These are phyloP conservation scores for Acleris laterana DNA, from an alignment of 2,888 invertebrate species.

Conservation along the genomic window DNA sequence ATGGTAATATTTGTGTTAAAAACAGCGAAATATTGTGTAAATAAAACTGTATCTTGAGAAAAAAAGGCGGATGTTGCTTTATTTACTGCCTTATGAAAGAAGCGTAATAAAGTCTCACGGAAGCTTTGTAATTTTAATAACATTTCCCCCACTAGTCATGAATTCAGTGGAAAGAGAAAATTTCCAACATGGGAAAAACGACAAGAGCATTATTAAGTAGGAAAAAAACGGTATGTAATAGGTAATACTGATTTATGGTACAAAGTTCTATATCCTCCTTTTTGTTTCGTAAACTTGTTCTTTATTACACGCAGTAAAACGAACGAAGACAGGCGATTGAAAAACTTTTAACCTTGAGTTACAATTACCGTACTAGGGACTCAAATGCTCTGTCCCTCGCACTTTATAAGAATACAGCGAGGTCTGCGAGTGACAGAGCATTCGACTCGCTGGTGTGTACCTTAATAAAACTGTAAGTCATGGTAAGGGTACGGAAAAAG, in stretches of 20 bases:
- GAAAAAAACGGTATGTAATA: slow-evolving; percentile 11
- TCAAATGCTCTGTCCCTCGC: no score
- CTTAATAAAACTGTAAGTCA: no score
- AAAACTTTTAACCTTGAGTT: slow-evolving; percentile 10
- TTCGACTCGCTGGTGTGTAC: no score
- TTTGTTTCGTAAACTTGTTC: slow-evolving; percentile 14
- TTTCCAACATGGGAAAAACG: neutral
- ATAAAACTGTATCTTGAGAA: neutral
- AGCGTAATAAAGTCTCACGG: neutral
- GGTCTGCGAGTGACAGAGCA: no score
- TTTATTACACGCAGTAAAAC: slow-evolving; percentile 16
- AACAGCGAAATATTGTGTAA: neutral
- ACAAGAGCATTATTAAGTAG: slow-evolving; percentile 13
- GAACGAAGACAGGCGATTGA: slow-evolving; percentile 7
- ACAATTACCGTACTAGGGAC: no score
- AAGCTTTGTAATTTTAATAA: no score
- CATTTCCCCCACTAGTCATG: no score
- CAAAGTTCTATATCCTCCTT: slow-evolving; percentile 22
- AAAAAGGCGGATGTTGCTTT: neutral
- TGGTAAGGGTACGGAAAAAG: no score
- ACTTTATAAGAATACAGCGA: no score
- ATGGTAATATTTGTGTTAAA: no score
- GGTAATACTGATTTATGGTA: slow-evolving; percentile 22
- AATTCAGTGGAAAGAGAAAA: no score
- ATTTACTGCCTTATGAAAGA: neutral